phyloP scores from a whole-genome alignment of 1,140 invertebrate genomes.

The Laupala kohalensis region DNA sequence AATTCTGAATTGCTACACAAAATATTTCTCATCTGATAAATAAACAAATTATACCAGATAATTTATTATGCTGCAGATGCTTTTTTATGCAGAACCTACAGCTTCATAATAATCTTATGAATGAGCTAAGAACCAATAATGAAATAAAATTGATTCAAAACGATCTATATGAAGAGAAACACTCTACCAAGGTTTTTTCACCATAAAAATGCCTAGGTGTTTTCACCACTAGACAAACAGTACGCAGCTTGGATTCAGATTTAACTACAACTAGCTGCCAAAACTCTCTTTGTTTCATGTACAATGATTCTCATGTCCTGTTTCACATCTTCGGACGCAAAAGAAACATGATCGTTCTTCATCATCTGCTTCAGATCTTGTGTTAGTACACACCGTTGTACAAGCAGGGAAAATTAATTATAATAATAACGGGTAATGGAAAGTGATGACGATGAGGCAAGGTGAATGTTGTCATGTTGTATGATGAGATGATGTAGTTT shows the following conservation, averaged over 20 bases:
- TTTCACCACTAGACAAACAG: background rate
- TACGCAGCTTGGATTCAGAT: background rate
- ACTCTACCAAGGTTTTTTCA: background rate
- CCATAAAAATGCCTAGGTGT: background rate
- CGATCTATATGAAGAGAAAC: background rate
- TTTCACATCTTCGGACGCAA: background rate
- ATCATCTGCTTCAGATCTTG: background rate
- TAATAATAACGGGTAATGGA: background rate
- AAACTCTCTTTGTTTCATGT: background rate
- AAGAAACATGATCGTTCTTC: constrained; percentile 1
- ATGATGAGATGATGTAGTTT: background rate
- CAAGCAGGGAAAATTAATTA: background rate
- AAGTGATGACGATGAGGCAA: constrained; percentile 5
- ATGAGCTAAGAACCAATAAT: background rate
- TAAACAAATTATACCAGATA: no score
- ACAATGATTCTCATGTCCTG: background rate
- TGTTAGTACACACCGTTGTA: background rate
- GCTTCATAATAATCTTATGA: background rate
- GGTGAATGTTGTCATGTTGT: constrained; percentile 11
- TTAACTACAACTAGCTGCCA: constrained; percentile 7
- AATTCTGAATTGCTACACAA: no score
- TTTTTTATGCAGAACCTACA: background rate
- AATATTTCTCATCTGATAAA: no score
- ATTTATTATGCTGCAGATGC: background rate
- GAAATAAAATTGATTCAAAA: background rate